A percentile compares a stretch with the other conserved stretches of the same genome.
These are phyloP conservation scores for Drosophila miranda DNA, from an alignment of 1,140 invertebrate genomes.

Conservation along the genomic window DNA sequence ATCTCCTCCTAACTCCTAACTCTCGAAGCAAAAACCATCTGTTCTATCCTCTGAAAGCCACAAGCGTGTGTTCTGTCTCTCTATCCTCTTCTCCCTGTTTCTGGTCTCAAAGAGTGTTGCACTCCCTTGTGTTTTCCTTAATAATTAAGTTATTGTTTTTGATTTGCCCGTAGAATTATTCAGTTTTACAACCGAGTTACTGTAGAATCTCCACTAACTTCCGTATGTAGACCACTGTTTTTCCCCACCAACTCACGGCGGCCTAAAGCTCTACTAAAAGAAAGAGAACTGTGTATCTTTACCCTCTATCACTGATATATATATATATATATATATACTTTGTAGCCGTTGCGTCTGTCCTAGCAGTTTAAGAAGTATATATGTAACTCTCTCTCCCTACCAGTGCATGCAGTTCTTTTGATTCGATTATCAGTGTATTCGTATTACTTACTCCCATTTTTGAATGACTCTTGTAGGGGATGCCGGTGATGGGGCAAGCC, in stretches of 20 bases:
- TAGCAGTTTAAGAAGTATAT: constrained; percentile 54
- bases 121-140: constrained; percentile 12
- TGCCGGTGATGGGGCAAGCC: constrained; percentile 82
- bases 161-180: constrained; percentile 4
- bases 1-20: constrained; percentile 17
- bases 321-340: constrained; percentile 16
- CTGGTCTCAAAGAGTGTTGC: constrained; percentile 39
- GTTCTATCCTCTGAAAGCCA: constrained; percentile 16
- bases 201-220: constrained; percentile 37
- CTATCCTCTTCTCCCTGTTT: constrained; percentile 21
- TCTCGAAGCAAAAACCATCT: constrained; percentile 11
- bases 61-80: constrained; percentile 3
- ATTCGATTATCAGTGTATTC: background rate
- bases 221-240: constrained; percentile 36
- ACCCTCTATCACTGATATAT: constrained; percentile 16
- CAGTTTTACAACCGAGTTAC: constrained; percentile 14
- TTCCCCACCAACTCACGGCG: constrained; percentile 30
- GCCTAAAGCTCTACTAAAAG: constrained; percentile 10
- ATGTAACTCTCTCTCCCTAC: constrained; percentile 30
- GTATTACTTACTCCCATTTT: constrained; percentile 22
- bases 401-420: constrained; percentile 54
- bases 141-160: constrained; percentile 8
- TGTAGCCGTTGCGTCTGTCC: constrained; percentile 55
- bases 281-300: constrained; percentile 26
- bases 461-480: constrained; percentile 67